A percentile compares a stretch with the other conserved stretches of the same genome.
Evolutionary conservation across 2,888 invertebrate genomes (phyloP).

Genomic region (Exephanes ischioxanthus): DNA sequence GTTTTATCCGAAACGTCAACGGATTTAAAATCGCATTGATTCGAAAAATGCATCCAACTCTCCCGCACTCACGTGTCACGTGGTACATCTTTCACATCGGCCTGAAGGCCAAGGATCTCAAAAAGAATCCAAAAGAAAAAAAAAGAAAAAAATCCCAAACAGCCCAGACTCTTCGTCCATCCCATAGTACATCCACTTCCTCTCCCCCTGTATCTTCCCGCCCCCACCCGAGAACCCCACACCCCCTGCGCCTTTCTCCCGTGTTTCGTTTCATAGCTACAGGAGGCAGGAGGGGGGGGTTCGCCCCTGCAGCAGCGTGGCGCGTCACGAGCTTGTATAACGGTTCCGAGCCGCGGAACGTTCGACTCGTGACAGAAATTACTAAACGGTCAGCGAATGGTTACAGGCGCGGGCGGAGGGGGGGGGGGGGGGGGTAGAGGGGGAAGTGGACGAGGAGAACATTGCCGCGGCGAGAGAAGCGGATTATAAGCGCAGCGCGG

Average conservation of each 20-base stretch:
- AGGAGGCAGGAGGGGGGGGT: too few relatives aligned
- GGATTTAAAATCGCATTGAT: too few relatives aligned
- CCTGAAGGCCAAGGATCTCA: too few relatives aligned
- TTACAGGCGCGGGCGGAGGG: background rate
- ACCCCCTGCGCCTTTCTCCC: too few relatives aligned
- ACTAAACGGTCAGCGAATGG: conserved; percentile 79
- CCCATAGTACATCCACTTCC: background rate
- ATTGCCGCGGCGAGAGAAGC: conserved; percentile 39
- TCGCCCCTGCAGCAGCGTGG: conserved; percentile 11
- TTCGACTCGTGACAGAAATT: conserved; percentile 85
- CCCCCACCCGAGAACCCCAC: conserved; percentile 36
- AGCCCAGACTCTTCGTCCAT: background rate
- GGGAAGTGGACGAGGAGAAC: conserved; percentile 33
- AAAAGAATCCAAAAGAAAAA: too few relatives aligned
- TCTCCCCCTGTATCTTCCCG: conserved; percentile 65
- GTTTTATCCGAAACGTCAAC: too few relatives aligned
- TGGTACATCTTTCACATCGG: too few relatives aligned
- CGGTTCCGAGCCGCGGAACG: conserved; percentile 71
- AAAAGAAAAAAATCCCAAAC: too few relatives aligned
- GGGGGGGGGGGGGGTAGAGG: background rate
- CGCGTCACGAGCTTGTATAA: conserved; percentile 39
- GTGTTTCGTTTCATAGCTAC: too few relatives aligned
- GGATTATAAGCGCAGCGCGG: conserved; percentile 14
- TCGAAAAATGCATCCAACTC: too few relatives aligned
- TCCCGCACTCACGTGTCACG: too few relatives aligned